Evolutionary conservation across 2,888 invertebrate genomes (phyloP), one percentile per base, ranked within the genome.

Genomic region (Abscondita cerata): DNA sequence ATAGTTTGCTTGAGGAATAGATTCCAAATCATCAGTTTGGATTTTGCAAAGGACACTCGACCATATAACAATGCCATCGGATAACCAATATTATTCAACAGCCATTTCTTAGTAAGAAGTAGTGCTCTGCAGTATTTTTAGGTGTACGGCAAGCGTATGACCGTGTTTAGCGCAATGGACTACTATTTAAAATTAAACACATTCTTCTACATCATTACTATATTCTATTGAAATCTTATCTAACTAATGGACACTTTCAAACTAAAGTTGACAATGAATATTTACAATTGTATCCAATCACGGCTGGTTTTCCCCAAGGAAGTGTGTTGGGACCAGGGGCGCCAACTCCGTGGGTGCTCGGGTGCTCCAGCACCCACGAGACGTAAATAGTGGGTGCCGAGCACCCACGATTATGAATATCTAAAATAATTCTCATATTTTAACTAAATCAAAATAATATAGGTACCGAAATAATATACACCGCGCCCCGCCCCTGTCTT

Each of bases 221-320:
- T 19, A 8, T 8, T 12, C 38, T 38, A 4, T n/a, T 38, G 6
- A 38, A 38, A 38, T 38, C n/a, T 8, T 38, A 8, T 38, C 12
- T 38, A 31, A 6, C 38, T n/a, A 38, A 38, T 12, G 11, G 4
- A 38, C 9, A 8, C 4, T 12, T 8, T 4, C 38, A 38, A n/a
- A n/a, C 38, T 9, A 38, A 38, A 38, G 3, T 38, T 38, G 31
- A 31, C 4, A 8, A 38, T 12, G 6, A 33, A 33, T 8, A 33
- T 33, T 33, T 9, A 33, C 33, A 41, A 16, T 46, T 12, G n/a
- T n/a, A 46, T 12, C 46, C 20, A 46, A 46, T 46, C 20, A 19
- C 16, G 12, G 46, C 46, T 46, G 46, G 46, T 46, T 18, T 41
- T 46, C 12, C 46, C n/a, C 46, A 46, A n/a, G 46, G 19, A 5